Evolutionary conservation across 2,113 vertebrate species (phyloP).

Genomic region (Callopanchax toddi): DNA sequence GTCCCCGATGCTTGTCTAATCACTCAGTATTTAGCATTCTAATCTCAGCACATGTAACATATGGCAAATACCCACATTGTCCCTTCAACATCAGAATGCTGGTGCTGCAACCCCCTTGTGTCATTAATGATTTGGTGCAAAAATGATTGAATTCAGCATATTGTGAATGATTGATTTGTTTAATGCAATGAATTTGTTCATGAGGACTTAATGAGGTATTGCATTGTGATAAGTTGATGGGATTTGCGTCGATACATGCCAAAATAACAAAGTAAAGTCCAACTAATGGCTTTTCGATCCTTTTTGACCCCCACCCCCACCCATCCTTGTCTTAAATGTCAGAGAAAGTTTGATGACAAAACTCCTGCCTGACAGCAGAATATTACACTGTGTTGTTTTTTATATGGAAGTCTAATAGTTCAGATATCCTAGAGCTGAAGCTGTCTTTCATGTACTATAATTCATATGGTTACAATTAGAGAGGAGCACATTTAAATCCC

Average conservation of each 20-base stretch:
- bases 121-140: slow-evolving; percentile 77
- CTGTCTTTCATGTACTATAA: slow-evolving; percentile 58
- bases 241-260: slow-evolving; percentile 78
- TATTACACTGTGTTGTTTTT: slow-evolving; percentile 36
- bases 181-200: slow-evolving; percentile 81
- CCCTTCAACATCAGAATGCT: slow-evolving; percentile 52
- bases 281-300: slow-evolving; percentile 77
- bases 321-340: slow-evolving; percentile 65
- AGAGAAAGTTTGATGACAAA: slow-evolving; percentile 58
- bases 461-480: slow-evolving; percentile 70
- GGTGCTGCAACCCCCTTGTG: slow-evolving; percentile 29
- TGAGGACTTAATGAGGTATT: slow-evolving; percentile 82
- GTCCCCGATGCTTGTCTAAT: slow-evolving; percentile 45
- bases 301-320: slow-evolving; percentile 23
- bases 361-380: slow-evolving; percentile 21
- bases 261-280: slow-evolving; percentile 81
- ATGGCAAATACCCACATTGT: slow-evolving; percentile 65
- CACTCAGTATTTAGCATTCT: slow-evolving; percentile 65
- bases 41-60: slow-evolving; percentile 66
- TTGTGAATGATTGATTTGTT: slow-evolving; percentile 84
- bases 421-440: slow-evolving; percentile 45
- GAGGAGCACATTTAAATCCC: slow-evolving; percentile 67
- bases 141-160: slow-evolving; percentile 78
- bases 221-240: slow-evolving; percentile 82
- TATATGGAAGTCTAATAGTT: slow-evolving; percentile 58